Percentiles rank a stretch among this genome's conserved stretches.
phyloP scores from a whole-genome alignment of 2,797 vertebrate genomes.

The Podarcis siculus region DNA sequence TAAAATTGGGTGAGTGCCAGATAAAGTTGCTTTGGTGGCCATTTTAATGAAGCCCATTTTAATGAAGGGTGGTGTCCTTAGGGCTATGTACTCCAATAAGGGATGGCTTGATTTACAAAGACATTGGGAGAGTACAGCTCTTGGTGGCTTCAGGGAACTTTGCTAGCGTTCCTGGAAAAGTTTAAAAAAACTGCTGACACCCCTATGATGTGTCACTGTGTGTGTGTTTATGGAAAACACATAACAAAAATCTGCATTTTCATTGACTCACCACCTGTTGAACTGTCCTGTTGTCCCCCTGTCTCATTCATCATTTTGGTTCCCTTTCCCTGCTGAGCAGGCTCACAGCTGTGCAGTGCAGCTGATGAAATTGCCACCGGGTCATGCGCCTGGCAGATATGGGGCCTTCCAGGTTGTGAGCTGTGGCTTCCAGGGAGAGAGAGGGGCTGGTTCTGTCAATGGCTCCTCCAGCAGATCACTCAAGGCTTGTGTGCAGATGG shows the following conservation, averaged over 20 bases:
- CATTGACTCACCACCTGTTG: not conserved
- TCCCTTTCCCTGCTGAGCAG: not conserved
- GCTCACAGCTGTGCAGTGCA: accelerated
- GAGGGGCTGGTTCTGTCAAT: not conserved
- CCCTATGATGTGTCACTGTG: too few relatives aligned
- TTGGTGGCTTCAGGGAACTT: not conserved
- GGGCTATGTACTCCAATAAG: not conserved
- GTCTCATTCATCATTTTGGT: accelerated
- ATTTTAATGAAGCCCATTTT: not conserved
- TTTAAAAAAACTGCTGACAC: not conserved
- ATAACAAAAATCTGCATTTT: accelerated
- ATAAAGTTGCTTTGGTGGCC: not conserved
- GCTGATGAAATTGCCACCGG: accelerated
- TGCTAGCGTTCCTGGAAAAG: not conserved
- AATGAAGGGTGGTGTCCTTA: not conserved
- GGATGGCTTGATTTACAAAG: not conserved
- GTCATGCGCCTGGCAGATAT: not conserved
- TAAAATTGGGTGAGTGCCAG: not conserved
- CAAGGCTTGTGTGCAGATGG: accelerated
- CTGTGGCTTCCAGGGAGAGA: not conserved
- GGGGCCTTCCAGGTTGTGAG: conserved; percentile 10
- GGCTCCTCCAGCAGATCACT: not conserved
- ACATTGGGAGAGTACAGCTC: not conserved
- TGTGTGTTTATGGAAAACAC: accelerated
- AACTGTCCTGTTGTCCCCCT: not conserved